Percentiles rank a stretch among this genome's conserved stretches.
phyloP scores from a whole-genome alignment of 2,113 vertebrate species.

The Ginglymostoma cirratum region DNA sequence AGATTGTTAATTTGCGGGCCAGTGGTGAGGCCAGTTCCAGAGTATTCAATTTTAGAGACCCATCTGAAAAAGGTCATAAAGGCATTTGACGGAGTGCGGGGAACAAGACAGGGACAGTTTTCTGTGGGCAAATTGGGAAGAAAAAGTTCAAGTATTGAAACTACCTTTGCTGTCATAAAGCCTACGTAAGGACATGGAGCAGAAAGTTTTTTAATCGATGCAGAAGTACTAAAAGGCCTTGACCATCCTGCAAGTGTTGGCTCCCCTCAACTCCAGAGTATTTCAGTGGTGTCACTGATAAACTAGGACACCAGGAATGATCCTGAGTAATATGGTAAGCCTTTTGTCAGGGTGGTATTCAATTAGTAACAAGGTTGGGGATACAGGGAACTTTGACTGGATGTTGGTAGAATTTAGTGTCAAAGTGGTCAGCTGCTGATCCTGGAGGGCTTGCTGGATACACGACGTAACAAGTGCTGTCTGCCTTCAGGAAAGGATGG shows the following conservation, averaged over 20 bases:
- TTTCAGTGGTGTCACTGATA: background rate
- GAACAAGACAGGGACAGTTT: background rate
- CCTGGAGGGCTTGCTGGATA: background rate
- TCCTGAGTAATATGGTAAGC: background rate
- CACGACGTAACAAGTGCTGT: background rate
- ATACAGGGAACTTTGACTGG: background rate
- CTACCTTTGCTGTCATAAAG: background rate
- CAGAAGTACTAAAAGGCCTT: too few relatives aligned
- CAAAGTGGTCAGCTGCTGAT: background rate
- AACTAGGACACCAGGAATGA: too few relatives aligned
- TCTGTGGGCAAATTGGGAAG: background rate
- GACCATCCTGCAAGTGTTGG: background rate
- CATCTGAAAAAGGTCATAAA: background rate
- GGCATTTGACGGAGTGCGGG: background rate
- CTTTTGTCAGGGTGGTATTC: background rate
- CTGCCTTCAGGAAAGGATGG: too few relatives aligned
- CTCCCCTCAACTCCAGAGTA: background rate
- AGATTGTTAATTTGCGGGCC: background rate
- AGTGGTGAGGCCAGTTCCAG: background rate
- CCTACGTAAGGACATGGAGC: background rate
- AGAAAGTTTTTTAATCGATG: too few relatives aligned
- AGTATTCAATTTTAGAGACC: background rate
- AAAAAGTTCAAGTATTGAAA: background rate
- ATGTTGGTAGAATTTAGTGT: background rate
- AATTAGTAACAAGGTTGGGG: background rate